These are phyloP conservation scores for Pseudanteris insignis DNA, from an alignment of 2,888 invertebrate genomes.

Conservation along the genomic window DNA sequence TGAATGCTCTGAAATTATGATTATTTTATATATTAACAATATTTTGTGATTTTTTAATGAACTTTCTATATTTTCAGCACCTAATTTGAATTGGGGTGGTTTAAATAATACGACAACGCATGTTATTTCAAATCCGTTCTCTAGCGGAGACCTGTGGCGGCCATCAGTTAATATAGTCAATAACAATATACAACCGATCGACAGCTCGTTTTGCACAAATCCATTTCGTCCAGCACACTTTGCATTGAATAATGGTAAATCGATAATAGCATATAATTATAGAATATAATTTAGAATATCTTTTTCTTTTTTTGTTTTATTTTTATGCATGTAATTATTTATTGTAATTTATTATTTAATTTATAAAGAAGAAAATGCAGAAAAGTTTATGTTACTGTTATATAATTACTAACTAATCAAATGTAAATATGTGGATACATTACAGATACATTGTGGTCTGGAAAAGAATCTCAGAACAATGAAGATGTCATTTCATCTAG, in stretches of 20 bases:
- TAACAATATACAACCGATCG: constrained; percentile 59
- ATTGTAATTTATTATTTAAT: too few relatives aligned
- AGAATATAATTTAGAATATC: too few relatives aligned
- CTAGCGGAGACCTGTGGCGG: constrained; percentile 58
- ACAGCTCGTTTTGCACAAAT: constrained; percentile 59
- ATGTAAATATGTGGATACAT: constrained; percentile 18
- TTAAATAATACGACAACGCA: constrained; percentile 52
- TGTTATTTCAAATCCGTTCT: constrained; percentile 63
- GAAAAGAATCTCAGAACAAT: constrained; percentile 57
- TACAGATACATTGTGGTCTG: constrained; percentile 61
- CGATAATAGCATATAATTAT: too few relatives aligned
- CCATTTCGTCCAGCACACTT: constrained; percentile 61
- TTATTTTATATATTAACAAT: constrained; percentile 3
- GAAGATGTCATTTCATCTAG: constrained; percentile 63
- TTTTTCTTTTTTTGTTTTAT: too few relatives aligned
- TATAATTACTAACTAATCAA: constrained; percentile 18
- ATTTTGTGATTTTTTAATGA: too few relatives aligned
- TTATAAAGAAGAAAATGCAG: constrained; percentile 5
- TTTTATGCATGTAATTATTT: too few relatives aligned
- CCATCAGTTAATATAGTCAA: constrained; percentile 59
- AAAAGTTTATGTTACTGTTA: constrained; percentile 9
- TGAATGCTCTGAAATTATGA: too few relatives aligned
- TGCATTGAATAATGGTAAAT: constrained; percentile 59
- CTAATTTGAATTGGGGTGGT: constrained; percentile 56
- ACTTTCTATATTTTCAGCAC: constrained; percentile 45